A percentile compares a stretch with the other conserved stretches of the same genome.
Evolutionary conservation across 2,888 invertebrate species (phyloP).

Genomic region (Eupithecia subfuscata): DNA sequence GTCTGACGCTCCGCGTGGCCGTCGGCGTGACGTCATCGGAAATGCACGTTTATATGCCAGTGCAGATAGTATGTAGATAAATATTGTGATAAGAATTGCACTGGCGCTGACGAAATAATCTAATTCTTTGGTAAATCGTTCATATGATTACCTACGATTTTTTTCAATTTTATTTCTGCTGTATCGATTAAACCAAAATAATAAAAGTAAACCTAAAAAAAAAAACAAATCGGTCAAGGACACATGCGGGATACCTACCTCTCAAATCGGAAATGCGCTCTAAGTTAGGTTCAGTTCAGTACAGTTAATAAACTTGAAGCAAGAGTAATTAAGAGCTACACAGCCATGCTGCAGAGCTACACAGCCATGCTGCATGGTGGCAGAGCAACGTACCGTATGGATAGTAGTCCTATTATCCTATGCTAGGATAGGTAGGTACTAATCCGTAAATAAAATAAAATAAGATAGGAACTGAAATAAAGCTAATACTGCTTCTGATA

Average conservation of each 20-base stretch:
- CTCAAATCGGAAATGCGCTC: neutral
- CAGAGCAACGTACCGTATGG: neutral
- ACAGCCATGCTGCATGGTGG: neutral
- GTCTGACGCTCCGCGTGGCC: neutral
- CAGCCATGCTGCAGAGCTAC: neutral
- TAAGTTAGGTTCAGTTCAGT: neutral
- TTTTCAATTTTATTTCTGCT: too few species aligned
- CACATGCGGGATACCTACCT: neutral
- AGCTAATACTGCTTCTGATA: too few species aligned
- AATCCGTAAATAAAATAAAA: too few species aligned
- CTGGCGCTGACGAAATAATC: neutral
- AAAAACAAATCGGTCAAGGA: too few species aligned
- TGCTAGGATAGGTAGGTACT: too few species aligned
- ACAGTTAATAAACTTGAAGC: neutral
- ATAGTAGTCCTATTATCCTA: too few species aligned
- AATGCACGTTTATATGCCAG: slow-evolving; percentile 1
- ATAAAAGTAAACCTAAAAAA: too few species aligned
- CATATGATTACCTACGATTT: neutral
- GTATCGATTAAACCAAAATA: too few species aligned
- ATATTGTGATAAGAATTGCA: neutral
- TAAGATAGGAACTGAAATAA: too few species aligned
- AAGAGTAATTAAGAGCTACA: neutral
- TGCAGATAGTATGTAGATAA: neutral
- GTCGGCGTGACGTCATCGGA: slow-evolving; percentile 8
- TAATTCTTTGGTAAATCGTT: neutral